These are phyloP conservation scores for Melipona bicolor DNA, from an alignment of 2,888 invertebrate species.

Conservation along the genomic window DNA sequence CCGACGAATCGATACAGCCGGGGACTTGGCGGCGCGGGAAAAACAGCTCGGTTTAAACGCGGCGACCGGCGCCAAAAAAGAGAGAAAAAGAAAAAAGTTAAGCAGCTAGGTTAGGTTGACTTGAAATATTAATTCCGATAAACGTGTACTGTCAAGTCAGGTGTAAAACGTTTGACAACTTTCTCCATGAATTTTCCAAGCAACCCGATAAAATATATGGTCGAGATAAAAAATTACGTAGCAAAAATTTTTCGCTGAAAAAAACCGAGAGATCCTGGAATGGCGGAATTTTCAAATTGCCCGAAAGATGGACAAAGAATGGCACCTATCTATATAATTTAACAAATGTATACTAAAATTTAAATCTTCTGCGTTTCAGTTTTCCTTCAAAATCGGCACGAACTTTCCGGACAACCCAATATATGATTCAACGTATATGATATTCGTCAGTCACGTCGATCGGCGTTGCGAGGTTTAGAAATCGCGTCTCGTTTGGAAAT, in stretches of 20 bases:
- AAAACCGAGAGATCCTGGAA: no score
- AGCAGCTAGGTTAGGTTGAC: background rate
- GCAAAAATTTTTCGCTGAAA: no score
- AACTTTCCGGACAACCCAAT: background rate
- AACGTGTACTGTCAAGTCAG: no score
- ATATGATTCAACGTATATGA: background rate
- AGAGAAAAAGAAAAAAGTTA: background rate
- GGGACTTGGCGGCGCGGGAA: conserved; percentile 13
- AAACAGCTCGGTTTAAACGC: conserved; percentile 26
- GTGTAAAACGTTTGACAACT: background rate
- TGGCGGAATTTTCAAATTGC: no score
- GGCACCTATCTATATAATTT: no score
- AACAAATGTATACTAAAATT: no score
- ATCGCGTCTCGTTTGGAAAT: background rate
- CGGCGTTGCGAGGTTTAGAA: background rate
- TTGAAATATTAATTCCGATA: no score
- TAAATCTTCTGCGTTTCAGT: no score
- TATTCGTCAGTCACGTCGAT: background rate
- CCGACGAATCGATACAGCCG: conserved; percentile 39
- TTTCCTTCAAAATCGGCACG: no score
- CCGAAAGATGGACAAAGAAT: no score
- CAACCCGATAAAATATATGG: background rate
- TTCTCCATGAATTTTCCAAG: background rate
- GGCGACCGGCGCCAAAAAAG: background rate
- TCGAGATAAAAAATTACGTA: no score